These are phyloP conservation scores for Malthinus seriepunctatus DNA, from an alignment of 2,888 invertebrate genomes.

Conservation along the genomic window DNA sequence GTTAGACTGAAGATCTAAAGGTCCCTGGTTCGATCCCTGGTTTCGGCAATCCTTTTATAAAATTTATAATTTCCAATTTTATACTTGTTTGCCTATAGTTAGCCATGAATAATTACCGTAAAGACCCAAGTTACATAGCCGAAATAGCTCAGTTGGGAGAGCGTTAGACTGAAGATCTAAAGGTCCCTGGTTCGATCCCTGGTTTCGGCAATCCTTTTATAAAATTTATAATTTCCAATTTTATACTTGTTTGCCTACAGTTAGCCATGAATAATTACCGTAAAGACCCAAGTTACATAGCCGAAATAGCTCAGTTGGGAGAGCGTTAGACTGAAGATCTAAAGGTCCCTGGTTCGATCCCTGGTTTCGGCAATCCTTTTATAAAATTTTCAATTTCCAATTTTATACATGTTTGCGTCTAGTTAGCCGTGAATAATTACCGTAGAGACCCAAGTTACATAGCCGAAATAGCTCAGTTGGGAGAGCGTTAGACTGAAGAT, in stretches of 20 bases:
- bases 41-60: too few species aligned
- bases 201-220: constrained; percentile 72
- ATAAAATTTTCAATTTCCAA: too few species aligned
- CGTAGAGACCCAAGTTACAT: too few species aligned
- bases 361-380: constrained; percentile 72
- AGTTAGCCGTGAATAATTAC: too few species aligned
- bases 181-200: constrained; percentile 75
- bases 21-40: constrained; percentile 76
- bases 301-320: constrained; percentile 83
- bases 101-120: too few species aligned
- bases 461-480: constrained; percentile 80
- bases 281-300: constrained; percentile 17
- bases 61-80: too few species aligned
- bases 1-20: constrained; percentile 78
- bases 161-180: constrained; percentile 79
- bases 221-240: too few species aligned
- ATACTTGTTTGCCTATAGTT: too few species aligned
- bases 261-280: too few species aligned
- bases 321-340: constrained; percentile 80
- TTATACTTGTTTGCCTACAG: too few species aligned
- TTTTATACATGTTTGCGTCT: too few species aligned
- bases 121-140: constrained; percentile 47
- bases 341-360: constrained; percentile 76
- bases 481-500: constrained; percentile 80
- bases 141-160: constrained; percentile 83